Evolutionary conservation across 2,888 invertebrate species (phyloP).

Genomic region (Coelopa pilipes): DNA sequence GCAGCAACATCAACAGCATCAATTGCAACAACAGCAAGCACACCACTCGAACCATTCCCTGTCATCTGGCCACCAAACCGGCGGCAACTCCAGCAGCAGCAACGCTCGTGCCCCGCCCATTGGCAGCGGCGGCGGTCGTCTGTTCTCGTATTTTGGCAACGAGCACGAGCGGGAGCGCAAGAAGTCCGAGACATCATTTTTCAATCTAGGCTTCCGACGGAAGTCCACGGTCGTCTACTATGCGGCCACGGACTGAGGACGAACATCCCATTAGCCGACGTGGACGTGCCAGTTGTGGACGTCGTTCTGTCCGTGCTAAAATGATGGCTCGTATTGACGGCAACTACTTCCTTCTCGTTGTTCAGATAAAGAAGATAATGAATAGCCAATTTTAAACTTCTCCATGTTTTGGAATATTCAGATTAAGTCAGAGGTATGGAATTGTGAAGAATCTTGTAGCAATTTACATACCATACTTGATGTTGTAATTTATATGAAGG

Average conservation of each 20-base stretch:
- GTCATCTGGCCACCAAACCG: slow-evolving; percentile 52
- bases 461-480: neutral
- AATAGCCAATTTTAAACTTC: neutral
- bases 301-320: neutral
- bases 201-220: slow-evolving; percentile 65
- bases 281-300: neutral
- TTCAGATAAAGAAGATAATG: neutral
- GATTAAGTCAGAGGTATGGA: neutral
- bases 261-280: slow-evolving; percentile 28
- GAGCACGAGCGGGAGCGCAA: slow-evolving; percentile 65
- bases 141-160: slow-evolving; percentile 65
- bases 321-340: no score
- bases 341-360: no score
- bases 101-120: slow-evolving; percentile 53
- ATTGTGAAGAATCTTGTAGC: neutral
- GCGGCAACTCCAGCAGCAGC: slow-evolving; percentile 45
- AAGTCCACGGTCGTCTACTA: slow-evolving; percentile 66
- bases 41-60: slow-evolving; percentile 49
- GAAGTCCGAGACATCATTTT: slow-evolving; percentile 66
- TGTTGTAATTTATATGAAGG: neutral
- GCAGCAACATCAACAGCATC: slow-evolving; percentile 50
- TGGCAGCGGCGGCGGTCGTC: slow-evolving; percentile 56
- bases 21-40: slow-evolving; percentile 48
- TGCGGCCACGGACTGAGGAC: slow-evolving; percentile 60
- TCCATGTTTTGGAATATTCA: neutral